Evolutionary conservation across 2,113 vertebrate species (phyloP).

Genomic region (Sakesphorus luctuosus): DNA sequence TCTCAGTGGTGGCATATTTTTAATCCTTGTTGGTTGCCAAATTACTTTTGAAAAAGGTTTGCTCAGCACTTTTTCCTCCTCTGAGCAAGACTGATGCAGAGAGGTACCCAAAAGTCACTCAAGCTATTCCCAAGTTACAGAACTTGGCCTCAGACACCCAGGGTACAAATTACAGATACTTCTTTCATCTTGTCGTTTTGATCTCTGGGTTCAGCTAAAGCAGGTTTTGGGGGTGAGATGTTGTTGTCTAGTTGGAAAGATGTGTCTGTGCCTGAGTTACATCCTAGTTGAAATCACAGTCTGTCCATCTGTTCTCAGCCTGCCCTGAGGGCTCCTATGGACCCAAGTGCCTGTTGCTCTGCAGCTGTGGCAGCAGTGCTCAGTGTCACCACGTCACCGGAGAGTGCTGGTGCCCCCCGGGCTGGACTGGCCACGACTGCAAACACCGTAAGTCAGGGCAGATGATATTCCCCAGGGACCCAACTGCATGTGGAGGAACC

Average conservation of each 20-base stretch:
- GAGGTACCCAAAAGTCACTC: not conserved
- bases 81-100: not conserved
- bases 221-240: not conserved
- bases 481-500: not conserved
- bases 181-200: not conserved
- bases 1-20: not conserved
- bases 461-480: not conserved
- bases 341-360: conserved; percentile 30
- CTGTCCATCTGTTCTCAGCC: conserved; percentile 38
- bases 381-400: conserved; percentile 67
- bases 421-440: conserved; percentile 42
- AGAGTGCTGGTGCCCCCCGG: conserved; percentile 39
- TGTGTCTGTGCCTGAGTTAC: not conserved
- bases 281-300: not conserved
- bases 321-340: conserved; percentile 64
- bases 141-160: not conserved
- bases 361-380: conserved; percentile 49
- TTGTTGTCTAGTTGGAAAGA: not conserved
- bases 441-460: conserved; percentile 14
- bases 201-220: not conserved
- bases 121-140: not conserved
- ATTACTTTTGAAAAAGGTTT: not conserved
- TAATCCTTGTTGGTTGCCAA: not conserved
- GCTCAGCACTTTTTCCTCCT: not conserved
- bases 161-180: not conserved